Conservation (phyloP, 2,113 vertebrate genomes). For the Caranx melampygus region DNA sequence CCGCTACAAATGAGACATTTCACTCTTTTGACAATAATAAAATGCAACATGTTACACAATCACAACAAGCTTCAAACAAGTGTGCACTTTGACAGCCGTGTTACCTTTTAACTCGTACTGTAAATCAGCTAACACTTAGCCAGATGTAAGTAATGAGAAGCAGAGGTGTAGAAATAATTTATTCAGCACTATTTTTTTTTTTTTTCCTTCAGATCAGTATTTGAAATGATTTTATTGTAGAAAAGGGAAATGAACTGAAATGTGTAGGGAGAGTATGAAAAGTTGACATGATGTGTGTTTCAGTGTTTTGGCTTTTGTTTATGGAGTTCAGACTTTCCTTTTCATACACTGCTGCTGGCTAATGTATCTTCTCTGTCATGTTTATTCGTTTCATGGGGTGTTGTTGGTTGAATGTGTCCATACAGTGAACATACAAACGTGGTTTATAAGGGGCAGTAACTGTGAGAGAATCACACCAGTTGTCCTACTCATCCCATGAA, state of each 20-base stretch:
- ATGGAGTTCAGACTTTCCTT: slow-evolving; percentile 36
- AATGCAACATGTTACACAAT: slow-evolving; percentile 52
- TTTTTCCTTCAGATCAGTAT: slow-evolving; percentile 55
- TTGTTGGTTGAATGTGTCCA: slow-evolving; percentile 32
- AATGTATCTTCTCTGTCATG: slow-evolving; percentile 38
- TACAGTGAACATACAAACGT: slow-evolving; percentile 14
- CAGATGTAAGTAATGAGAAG: slow-evolving; percentile 47
- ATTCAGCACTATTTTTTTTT: slow-evolving; percentile 52
- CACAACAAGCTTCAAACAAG: slow-evolving; percentile 53
- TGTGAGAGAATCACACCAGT: slow-evolving; percentile 14
- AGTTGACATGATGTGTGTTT: slow-evolving; percentile 31
- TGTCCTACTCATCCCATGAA: slow-evolving; percentile 46
- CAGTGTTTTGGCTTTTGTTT: slow-evolving; percentile 53
- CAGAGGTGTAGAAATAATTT: slow-evolving; percentile 63
- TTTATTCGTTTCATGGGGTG: slow-evolving; percentile 30
- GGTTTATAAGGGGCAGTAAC: slow-evolving; percentile 10
- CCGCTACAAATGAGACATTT: slow-evolving; percentile 65
- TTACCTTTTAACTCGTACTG: slow-evolving; percentile 44
- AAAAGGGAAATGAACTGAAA: slow-evolving; percentile 26
- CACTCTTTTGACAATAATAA: slow-evolving; percentile 33
- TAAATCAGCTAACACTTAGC: slow-evolving; percentile 49
- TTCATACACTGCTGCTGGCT: slow-evolving; percentile 64
- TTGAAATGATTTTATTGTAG: slow-evolving; percentile 60
- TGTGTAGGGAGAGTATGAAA: slow-evolving; percentile 30
- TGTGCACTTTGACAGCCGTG: slow-evolving; percentile 45